Percentiles rank a stretch among this genome's conserved stretches.
phyloP scores from a whole-genome alignment of 2,113 vertebrate species.

The Thunnus thynnus region DNA sequence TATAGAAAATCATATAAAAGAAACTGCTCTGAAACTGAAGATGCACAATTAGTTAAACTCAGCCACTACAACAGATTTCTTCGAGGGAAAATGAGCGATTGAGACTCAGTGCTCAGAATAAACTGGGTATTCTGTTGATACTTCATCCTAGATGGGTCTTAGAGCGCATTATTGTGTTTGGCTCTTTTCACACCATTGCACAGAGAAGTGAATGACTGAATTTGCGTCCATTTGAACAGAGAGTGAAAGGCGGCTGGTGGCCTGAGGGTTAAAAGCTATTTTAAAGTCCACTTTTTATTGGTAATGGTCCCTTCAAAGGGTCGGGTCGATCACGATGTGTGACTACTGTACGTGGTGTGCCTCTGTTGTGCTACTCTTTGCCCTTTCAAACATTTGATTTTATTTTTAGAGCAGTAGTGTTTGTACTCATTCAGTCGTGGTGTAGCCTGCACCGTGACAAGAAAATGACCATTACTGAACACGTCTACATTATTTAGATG shows the following conservation, averaged over 20 bases:
- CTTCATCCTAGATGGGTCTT: background rate
- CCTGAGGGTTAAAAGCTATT: conserved; percentile 48
- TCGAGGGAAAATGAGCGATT: background rate
- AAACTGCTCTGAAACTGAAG: background rate
- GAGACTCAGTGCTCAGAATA: background rate
- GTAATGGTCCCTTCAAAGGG: conserved; percentile 57
- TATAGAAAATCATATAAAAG: conserved; percentile 6
- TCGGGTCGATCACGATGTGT: conserved; percentile 17
- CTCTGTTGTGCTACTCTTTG: conserved; percentile 22
- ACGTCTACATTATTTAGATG: background rate
- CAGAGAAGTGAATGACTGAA: conserved; percentile 1
- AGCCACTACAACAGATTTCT: background rate
- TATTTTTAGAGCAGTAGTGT: conserved; percentile 51
- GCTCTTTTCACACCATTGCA: conserved; percentile 18
- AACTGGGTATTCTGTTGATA: background rate
- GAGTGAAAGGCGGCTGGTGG: conserved; percentile 26
- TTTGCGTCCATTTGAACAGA: background rate
- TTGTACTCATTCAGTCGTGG: background rate
- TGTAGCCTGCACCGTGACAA: background rate
- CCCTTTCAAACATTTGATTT: conserved; percentile 56
- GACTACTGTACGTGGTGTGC: background rate
- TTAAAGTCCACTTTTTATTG: conserved; percentile 43
- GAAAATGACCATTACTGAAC: background rate
- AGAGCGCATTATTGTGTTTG: background rate
- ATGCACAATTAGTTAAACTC: conserved; percentile 1